Evolutionary conservation across 2,113 vertebrate species (phyloP).

Genomic region (Lanius ludovicianus): DNA sequence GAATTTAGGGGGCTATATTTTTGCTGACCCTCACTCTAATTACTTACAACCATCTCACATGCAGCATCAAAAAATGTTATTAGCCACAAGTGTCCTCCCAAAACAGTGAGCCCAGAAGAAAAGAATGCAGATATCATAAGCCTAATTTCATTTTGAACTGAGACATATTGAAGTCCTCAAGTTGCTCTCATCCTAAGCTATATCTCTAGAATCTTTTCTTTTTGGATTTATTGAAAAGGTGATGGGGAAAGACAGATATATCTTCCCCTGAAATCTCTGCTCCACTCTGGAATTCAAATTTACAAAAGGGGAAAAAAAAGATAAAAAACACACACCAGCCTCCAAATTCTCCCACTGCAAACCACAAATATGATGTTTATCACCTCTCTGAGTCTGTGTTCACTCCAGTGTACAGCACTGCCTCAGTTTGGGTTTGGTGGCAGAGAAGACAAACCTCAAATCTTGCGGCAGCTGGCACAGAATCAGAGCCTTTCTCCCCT

Average conservation of each 20-base stretch:
- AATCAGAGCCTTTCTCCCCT: neutral
- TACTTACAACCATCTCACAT: neutral
- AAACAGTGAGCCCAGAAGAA: neutral
- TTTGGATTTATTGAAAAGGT: neutral
- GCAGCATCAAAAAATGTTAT: neutral
- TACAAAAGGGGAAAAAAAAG: too few relatives aligned
- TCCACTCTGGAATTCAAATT: neutral
- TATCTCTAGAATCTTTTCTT: neutral
- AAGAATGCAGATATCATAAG: neutral
- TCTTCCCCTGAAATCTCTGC: neutral
- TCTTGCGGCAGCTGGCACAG: neutral
- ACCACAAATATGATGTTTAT: neutral
- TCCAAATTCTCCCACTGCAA: neutral
- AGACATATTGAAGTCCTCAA: neutral
- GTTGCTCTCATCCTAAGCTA: neutral
- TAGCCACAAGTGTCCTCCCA: neutral
- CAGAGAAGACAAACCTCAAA: neutral
- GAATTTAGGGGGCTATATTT: neutral
- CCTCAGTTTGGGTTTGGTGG: neutral
- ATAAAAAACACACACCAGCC: neutral
- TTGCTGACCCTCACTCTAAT: neutral
- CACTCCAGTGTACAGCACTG: neutral
- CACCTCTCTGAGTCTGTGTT: neutral
- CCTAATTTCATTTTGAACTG: neutral
- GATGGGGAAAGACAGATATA: fast-evolving